These are phyloP conservation scores for Ptilodon capucinus DNA, from an alignment of 2,888 invertebrate species.

Conservation along the genomic window DNA sequence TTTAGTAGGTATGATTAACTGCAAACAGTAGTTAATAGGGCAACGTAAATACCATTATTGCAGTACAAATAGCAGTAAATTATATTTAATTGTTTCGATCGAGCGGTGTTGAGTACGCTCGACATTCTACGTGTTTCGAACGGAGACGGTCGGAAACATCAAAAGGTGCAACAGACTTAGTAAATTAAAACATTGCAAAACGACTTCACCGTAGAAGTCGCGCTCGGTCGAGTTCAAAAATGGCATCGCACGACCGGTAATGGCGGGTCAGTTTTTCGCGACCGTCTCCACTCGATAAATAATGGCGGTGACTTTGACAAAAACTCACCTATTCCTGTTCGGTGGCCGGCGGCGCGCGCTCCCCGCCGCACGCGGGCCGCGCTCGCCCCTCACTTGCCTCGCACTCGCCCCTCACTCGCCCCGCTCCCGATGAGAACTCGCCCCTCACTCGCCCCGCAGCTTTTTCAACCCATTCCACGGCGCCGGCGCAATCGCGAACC, in stretches of 20 bases:
- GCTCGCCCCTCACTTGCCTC: slow-evolving; percentile 31
- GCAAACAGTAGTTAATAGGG: slow-evolving; percentile 24
- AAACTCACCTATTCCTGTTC: slow-evolving; percentile 81
- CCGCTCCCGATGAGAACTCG: no score
- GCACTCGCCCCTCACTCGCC: slow-evolving; percentile 28
- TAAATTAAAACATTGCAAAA: slow-evolving; percentile 80
- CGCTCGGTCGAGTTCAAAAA: slow-evolving; percentile 74
- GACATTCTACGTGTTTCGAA: slow-evolving; percentile 43
- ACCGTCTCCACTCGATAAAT: slow-evolving; percentile 82
- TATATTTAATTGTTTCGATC: slow-evolving; percentile 29
- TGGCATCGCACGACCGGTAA: slow-evolving; percentile 73
- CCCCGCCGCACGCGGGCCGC: slow-evolving; percentile 45
- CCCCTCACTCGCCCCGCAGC: slow-evolving; percentile 51
- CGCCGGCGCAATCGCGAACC: slow-evolving; percentile 69
- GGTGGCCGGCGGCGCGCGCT: slow-evolving; percentile 75
- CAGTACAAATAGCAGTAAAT: slow-evolving; percentile 24
- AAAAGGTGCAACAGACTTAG: slow-evolving; percentile 55
- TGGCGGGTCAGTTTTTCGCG: slow-evolving; percentile 79
- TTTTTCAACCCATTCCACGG: slow-evolving; percentile 78
- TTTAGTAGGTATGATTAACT: slow-evolving; percentile 29
- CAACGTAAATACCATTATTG: slow-evolving; percentile 29
- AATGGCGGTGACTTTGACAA: slow-evolving; percentile 81
- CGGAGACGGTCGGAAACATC: slow-evolving; percentile 72
- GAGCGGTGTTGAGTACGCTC: slow-evolving; percentile 27
- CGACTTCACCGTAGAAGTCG: slow-evolving; percentile 65